Evolutionary conservation across 1,140 invertebrate species (phyloP).

Genomic region (Aphidius ervi): DNA sequence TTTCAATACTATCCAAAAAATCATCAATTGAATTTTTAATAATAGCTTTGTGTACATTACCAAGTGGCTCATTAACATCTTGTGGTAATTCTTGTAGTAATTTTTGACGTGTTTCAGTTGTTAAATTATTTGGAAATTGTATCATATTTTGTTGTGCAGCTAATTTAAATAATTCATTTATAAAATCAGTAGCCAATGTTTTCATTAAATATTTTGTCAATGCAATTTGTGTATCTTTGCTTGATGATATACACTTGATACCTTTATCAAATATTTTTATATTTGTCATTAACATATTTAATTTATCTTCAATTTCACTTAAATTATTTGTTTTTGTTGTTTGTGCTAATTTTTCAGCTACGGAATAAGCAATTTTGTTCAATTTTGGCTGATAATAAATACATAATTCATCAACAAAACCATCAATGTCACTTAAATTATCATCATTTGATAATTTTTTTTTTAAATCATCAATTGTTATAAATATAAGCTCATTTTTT

Average conservation of each 20-base stretch:
- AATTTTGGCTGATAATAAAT: slow-evolving; percentile 59
- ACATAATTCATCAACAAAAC: slow-evolving; percentile 59
- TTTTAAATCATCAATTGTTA: slow-evolving; percentile 67
- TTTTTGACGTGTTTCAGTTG: slow-evolving; percentile 65
- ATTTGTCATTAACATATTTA: slow-evolving; percentile 72
- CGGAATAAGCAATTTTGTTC: slow-evolving; percentile 55
- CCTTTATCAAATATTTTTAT: slow-evolving; percentile 84
- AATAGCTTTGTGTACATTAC: slow-evolving; percentile 62
- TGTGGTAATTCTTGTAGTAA: slow-evolving; percentile 63
- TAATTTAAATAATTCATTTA: slow-evolving; percentile 73
- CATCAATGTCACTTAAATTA: slow-evolving; percentile 63
- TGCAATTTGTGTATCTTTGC: slow-evolving; percentile 60
- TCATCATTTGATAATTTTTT: slow-evolving; percentile 61
- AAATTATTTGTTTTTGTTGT: slow-evolving; percentile 42
- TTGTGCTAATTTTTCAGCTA: slow-evolving; percentile 62
- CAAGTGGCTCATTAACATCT: slow-evolving; percentile 61
- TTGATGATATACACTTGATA: slow-evolving; percentile 60
- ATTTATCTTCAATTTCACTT: slow-evolving; percentile 63
- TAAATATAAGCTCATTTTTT: slow-evolving; percentile 59
- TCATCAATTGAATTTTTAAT: slow-evolving; percentile 64
- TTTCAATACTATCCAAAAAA: slow-evolving; percentile 71
- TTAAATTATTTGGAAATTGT: slow-evolving; percentile 54
- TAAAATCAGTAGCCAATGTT: slow-evolving; percentile 76
- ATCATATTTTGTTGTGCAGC: slow-evolving; percentile 63
- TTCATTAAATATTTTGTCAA: slow-evolving; percentile 80